These are phyloP conservation scores for Achatina immaculata DNA, from an alignment of 1,140 invertebrate genomes.

Conservation along the genomic window DNA sequence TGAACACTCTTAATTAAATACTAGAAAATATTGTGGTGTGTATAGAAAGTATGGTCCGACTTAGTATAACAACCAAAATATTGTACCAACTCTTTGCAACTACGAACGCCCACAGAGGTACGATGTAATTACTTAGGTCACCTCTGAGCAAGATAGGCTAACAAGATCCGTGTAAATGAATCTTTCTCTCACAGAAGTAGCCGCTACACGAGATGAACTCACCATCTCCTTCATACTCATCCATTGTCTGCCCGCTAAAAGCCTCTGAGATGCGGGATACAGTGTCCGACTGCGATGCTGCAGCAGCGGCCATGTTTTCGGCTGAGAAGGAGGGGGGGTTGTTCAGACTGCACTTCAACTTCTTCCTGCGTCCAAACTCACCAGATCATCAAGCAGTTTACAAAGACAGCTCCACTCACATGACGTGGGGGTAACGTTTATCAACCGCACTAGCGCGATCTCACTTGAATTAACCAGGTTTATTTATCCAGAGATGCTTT, in stretches of 20 bases:
- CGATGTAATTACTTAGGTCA: too few species aligned
- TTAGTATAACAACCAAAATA: too few species aligned
- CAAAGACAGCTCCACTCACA: not conserved
- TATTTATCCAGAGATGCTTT: not conserved
- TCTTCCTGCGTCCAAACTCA: not conserved
- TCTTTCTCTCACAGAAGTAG: not conserved
- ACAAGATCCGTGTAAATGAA: too few species aligned
- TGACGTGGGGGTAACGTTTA: not conserved
- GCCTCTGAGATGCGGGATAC: conserved; percentile 27
- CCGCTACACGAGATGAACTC: not conserved
- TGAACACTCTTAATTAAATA: too few species aligned
- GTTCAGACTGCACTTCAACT: too few species aligned
- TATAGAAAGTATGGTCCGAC: too few species aligned
- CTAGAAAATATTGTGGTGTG: too few species aligned
- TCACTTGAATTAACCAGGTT: not conserved
- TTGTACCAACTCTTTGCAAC: too few species aligned
- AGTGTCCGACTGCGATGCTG: conserved; percentile 10
- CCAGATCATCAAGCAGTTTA: not conserved
- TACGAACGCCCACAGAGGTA: too few species aligned
- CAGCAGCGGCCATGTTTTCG: conserved; percentile 19
- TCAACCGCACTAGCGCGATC: not conserved
- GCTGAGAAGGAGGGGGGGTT: too few species aligned
- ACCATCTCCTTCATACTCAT: conserved; percentile 15
- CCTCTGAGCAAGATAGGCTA: too few species aligned
- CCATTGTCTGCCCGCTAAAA: conserved; percentile 15